These are phyloP conservation scores for Belonocnema kinseyi DNA, from an alignment of 1,140 invertebrate genomes.

Conservation along the genomic window DNA sequence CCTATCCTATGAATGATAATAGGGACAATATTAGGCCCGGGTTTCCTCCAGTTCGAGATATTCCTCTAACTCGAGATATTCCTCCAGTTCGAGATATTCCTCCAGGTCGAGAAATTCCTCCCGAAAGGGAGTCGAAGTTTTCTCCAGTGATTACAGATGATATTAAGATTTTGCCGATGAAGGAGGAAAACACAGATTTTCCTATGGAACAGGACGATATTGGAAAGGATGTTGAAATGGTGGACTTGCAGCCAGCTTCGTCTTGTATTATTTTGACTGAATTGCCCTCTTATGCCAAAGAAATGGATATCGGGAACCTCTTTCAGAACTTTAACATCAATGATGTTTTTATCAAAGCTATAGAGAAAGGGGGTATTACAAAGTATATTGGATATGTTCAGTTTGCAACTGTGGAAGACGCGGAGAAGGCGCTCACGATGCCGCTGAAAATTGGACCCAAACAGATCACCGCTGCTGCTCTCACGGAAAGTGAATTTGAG, in stretches of 20 bases:
- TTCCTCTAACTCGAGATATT: conserved; percentile 41
- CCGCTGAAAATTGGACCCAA: conserved; percentile 78
- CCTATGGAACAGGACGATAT: conserved; percentile 57
- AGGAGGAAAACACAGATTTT: conserved; percentile 49
- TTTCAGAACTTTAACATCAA: conserved; percentile 83
- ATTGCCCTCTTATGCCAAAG: conserved; percentile 84
- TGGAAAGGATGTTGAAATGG: conserved; percentile 53
- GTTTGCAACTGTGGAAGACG: conserved; percentile 83
- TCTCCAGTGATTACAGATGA: not conserved
- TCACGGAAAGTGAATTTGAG: conserved; percentile 76
- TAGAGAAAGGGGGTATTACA: conserved; percentile 77
- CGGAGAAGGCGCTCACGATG: conserved; percentile 77
- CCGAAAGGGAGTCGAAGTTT: no score
- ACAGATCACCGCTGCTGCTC: conserved; percentile 74
- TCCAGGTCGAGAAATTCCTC: conserved; percentile 41
- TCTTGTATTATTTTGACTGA: conserved; percentile 81
- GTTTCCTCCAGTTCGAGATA: not conserved
- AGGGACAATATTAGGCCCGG: conserved; percentile 52
- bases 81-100: not conserved
- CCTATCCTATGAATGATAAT: conserved; percentile 61
- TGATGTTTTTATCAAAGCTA: conserved; percentile 81
- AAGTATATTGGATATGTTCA: conserved; percentile 83
- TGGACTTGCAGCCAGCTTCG: conserved; percentile 62
- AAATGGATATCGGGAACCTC: conserved; percentile 86
- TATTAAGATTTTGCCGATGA: conserved; percentile 41